phyloP scores from a whole-genome alignment of 2,797 vertebrate genomes.

The Ctenopoma multispine region DNA sequence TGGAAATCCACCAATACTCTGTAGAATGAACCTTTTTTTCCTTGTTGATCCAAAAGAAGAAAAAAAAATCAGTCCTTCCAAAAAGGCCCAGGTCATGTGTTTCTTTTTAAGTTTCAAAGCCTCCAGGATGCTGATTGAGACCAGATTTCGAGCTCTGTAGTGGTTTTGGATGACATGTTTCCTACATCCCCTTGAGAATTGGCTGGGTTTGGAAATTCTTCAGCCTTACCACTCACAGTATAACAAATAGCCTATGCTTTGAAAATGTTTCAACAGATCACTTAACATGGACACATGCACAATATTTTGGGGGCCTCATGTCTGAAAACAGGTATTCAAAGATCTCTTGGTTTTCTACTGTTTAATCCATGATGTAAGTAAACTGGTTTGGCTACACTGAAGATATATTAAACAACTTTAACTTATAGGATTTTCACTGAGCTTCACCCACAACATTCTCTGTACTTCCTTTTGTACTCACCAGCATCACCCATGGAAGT shows the following conservation, averaged over 20 bases:
- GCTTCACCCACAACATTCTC: neutral
- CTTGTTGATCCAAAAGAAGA: constrained; percentile 37
- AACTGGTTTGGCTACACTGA: constrained; percentile 4
- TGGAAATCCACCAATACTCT: constrained; percentile 21
- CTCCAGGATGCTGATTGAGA: constrained; percentile 73
- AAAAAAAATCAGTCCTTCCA: constrained; percentile 45
- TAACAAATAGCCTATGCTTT: constrained; percentile 71
- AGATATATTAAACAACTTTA: neutral
- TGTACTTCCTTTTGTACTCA: constrained; percentile 75
- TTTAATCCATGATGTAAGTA: neutral
- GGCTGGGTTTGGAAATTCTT: constrained; percentile 67
- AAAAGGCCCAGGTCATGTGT: constrained; percentile 74
- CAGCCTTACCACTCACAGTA: constrained; percentile 65
- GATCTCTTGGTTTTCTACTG: constrained; percentile 1
- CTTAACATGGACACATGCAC: constrained; percentile 43
- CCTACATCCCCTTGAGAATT: constrained; percentile 64
- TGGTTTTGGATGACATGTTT: constrained; percentile 82
- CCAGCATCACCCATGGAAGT: constrained; percentile 99
- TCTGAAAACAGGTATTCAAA: constrained; percentile 29
- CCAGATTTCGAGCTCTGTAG: constrained; percentile 75
- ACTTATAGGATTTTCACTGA: neutral
- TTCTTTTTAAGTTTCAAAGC: constrained; percentile 82
- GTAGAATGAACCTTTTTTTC: constrained; percentile 3
- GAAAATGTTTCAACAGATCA: constrained; percentile 46
- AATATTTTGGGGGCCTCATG: constrained; percentile 30